Conservation (phyloP, 2,888 invertebrate species). For the Panopea generosa region DNA sequence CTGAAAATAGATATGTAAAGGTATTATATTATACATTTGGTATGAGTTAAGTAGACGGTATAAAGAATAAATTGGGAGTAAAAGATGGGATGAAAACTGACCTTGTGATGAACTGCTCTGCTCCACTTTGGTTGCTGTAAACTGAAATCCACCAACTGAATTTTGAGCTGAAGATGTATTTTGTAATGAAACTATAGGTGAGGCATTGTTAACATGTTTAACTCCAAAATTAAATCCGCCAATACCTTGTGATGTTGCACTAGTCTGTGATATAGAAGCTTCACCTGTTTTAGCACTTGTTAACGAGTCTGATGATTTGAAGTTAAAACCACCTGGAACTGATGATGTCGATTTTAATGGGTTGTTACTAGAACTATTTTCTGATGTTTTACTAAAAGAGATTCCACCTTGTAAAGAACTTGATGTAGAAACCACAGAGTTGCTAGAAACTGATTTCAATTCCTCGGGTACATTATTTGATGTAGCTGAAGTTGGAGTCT, state of each 20-base stretch:
- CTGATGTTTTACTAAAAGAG: conserved; percentile 27
- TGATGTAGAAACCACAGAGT: conserved; percentile 11
- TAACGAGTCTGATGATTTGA: conserved; percentile 11
- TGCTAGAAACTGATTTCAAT: conserved; percentile 6
- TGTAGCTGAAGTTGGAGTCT: conserved; percentile 8
- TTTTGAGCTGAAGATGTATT: conserved; percentile 1
- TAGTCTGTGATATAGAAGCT: neutral
- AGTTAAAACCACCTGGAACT: conserved; percentile 18
- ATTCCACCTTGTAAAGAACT: conserved; percentile 19
- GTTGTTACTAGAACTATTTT: neutral
- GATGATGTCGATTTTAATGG: conserved; percentile 6
- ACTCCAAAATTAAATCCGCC: conserved; percentile 55
- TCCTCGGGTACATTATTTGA: neutral
- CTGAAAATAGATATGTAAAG: no score
- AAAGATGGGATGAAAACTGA: no score
- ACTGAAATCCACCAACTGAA: conserved; percentile 46
- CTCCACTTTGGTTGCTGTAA: conserved; percentile 29
- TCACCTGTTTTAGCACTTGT: conserved; percentile 4
- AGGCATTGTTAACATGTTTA: conserved; percentile 24
- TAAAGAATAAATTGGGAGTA: no score
- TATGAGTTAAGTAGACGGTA: no score
- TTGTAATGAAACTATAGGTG: conserved; percentile 6
- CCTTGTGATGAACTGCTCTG: conserved; percentile 26
- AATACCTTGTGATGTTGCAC: conserved; percentile 23
- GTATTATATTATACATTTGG: no score